Percentiles rank a stretch among this genome's conserved stretches.
Conservation (phyloP, 1,140 invertebrate genomes). For the Cydia pomonella region DNA sequence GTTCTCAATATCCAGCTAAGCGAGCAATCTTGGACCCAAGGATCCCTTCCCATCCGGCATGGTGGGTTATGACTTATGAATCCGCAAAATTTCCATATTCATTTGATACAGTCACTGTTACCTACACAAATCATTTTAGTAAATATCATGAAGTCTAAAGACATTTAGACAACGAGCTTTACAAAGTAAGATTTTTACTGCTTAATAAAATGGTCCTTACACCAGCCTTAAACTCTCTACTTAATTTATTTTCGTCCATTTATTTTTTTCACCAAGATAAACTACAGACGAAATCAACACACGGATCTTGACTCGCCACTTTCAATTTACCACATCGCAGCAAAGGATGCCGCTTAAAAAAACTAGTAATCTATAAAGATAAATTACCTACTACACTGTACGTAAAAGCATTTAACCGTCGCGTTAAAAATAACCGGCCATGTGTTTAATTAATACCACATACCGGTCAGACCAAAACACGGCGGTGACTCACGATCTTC, state of each 20-base stretch:
- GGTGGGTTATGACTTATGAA: too few species aligned
- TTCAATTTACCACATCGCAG: constrained; percentile 1
- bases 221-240: neutral
- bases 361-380: constrained; percentile 17
- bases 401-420: constrained; percentile 26
- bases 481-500: constrained; percentile 50
- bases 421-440: constrained; percentile 31
- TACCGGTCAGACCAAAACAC: constrained; percentile 35
- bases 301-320: neutral
- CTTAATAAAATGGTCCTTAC: neutral
- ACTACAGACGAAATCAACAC: neutral
- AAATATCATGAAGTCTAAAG: neutral
- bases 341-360: constrained; percentile 7
- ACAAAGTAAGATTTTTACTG: neutral
- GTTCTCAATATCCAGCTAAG: too few species aligned
- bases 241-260: neutral
- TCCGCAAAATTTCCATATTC: too few species aligned
- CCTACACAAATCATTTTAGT: neutral
- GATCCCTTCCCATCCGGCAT: too few species aligned
- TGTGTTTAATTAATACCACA: constrained; percentile 30
- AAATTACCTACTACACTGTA: constrained; percentile 4
- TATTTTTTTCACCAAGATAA: neutral
- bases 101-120: too few species aligned
- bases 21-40: too few species aligned
- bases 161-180: neutral